phyloP scores from a whole-genome alignment of 2,888 invertebrate species.

The Eristalinus sepulchralis region DNA sequence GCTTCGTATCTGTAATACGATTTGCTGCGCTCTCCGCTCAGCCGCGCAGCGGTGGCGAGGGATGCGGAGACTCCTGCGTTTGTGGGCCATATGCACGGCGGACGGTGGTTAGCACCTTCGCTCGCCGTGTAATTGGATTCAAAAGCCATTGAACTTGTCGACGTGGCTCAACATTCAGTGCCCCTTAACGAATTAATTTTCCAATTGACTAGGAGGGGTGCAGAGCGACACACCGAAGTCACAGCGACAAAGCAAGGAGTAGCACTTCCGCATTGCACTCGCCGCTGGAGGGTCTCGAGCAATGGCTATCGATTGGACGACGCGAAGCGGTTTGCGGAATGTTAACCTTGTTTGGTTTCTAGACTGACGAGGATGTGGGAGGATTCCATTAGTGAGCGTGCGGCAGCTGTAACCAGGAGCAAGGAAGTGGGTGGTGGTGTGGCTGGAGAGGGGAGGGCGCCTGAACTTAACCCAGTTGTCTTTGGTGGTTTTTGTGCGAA shows the following conservation, averaged over 20 bases:
- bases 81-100: not conserved
- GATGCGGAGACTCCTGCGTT: constrained; percentile 13
- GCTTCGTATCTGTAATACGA: constrained; percentile 16
- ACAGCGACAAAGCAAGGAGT: not conserved
- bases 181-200: constrained; percentile 34
- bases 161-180: constrained; percentile 21
- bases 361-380: constrained; percentile 5
- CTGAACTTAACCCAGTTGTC: constrained; percentile 18
- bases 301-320: not conserved
- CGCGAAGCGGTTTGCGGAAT: not conserved
- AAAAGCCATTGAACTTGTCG: constrained; percentile 42
- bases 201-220: constrained; percentile 9
- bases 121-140: constrained; percentile 31
- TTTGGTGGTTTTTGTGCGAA: not conserved
- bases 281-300: not conserved
- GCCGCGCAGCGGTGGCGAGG: not conserved
- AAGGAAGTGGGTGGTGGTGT: not conserved
- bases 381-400: not conserved
- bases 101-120: constrained; percentile 33
- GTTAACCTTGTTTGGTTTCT: constrained; percentile 4
- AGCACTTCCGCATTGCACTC: not conserved
- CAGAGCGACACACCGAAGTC: not conserved
- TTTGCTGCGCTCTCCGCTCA: not conserved
- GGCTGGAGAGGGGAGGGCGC: not conserved
- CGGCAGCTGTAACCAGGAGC: too few species aligned